A percentile compares a stretch with the other conserved stretches of the same genome.
Conservation (phyloP, 2,113 vertebrate species). For the Apeltes quadracus region DNA sequence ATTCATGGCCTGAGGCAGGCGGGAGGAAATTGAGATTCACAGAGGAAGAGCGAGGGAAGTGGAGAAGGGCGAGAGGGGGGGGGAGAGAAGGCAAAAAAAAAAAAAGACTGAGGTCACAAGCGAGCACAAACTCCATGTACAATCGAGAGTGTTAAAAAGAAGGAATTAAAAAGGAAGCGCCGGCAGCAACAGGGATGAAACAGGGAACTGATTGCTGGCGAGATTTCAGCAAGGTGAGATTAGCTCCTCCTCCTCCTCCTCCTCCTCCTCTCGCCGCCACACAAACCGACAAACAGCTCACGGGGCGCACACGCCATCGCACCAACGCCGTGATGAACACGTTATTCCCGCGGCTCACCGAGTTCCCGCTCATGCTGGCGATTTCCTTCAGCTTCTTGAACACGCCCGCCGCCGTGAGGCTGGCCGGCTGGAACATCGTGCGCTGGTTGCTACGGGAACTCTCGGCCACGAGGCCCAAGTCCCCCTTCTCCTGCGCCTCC, state of each 20-base stretch:
- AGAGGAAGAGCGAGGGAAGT: slow-evolving; percentile 54
- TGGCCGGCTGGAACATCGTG: slow-evolving; percentile 87
- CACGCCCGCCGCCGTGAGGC: slow-evolving; percentile 83
- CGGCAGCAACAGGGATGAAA: slow-evolving; percentile 7
- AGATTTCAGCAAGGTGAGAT: slow-evolving; percentile 34
- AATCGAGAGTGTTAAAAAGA: slow-evolving; percentile 11
- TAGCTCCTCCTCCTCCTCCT: neutral
- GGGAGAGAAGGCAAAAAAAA: slow-evolving; percentile 43
- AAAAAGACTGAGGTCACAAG: slow-evolving; percentile 59
- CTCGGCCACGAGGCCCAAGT: slow-evolving; percentile 90
- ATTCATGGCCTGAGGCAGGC: slow-evolving; percentile 83
- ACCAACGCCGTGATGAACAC: slow-evolving; percentile 58
- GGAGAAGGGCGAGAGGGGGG: too few relatives aligned
- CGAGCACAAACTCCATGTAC: slow-evolving; percentile 56
- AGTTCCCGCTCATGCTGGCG: slow-evolving; percentile 84
- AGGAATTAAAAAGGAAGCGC: neutral
- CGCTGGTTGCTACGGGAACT: slow-evolving; percentile 90
- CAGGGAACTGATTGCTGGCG: slow-evolving; percentile 51
- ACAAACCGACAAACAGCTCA: slow-evolving; percentile 41
- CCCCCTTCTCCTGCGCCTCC: slow-evolving; percentile 87
- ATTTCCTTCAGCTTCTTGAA: slow-evolving; percentile 88
- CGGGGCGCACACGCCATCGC: slow-evolving; percentile 20
- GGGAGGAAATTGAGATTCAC: slow-evolving; percentile 70
- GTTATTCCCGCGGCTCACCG: slow-evolving; percentile 69
- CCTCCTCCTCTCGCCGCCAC: slow-evolving; percentile 1